Percentiles rank a stretch among this genome's conserved stretches.
phyloP scores from a whole-genome alignment of 2,797 vertebrate genomes.

The Darevskia nairensis region DNA sequence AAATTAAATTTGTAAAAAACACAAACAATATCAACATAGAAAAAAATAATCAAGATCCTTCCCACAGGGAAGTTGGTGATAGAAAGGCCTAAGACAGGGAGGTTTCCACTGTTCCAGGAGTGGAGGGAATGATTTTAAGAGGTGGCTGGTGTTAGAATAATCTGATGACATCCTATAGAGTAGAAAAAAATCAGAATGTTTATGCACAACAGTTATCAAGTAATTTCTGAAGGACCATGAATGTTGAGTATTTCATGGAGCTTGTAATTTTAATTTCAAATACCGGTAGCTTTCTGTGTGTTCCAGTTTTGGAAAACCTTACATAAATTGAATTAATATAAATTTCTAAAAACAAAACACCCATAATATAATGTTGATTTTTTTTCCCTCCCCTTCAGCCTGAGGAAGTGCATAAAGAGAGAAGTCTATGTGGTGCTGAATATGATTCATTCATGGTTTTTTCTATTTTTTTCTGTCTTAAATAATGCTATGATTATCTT shows the following conservation, averaged over 20 bases:
- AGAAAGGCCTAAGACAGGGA: no score
- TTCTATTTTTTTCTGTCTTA: constrained; percentile 13
- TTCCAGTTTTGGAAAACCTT: background rate
- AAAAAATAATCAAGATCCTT: no score
- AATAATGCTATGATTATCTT: constrained; percentile 15
- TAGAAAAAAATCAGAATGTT: constrained; percentile 29
- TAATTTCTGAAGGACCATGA: background rate
- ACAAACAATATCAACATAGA: no score
- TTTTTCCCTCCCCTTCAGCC: background rate
- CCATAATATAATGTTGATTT: background rate
- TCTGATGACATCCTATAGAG: background rate
- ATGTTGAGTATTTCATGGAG: background rate
- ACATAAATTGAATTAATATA: background rate
- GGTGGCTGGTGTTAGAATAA: background rate
- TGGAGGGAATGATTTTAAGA: background rate
- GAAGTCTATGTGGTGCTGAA: background rate
- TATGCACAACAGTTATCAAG: background rate
- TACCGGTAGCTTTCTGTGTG: background rate
- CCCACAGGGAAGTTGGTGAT: no score
- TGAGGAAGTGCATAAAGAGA: background rate
- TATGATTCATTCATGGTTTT: background rate
- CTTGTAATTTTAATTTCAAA: background rate
- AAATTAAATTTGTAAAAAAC: no score
- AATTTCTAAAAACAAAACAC: background rate
- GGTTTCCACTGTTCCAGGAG: no score